Percentiles rank a stretch among this genome's conserved stretches.
Conservation (phyloP, 2,888 invertebrate species). For the Agelastica alni region DNA sequence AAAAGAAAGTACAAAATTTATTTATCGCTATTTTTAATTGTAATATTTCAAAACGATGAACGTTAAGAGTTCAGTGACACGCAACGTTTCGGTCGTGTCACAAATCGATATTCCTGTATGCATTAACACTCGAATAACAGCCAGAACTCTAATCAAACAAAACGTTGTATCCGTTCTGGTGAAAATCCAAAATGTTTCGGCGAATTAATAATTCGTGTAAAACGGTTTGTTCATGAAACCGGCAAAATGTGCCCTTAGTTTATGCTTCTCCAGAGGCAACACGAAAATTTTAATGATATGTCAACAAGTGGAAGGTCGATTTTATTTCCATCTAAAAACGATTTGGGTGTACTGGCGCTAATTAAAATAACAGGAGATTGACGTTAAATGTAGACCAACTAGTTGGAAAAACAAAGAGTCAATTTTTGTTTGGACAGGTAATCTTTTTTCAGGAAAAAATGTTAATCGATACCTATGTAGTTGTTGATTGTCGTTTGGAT, state of each 20-base stretch:
- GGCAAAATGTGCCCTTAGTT: conserved; percentile 5
- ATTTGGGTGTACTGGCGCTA: background rate
- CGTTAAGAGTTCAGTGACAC: too few relatives aligned
- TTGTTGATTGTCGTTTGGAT: too few relatives aligned
- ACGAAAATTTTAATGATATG: conserved; percentile 22
- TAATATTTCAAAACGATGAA: too few relatives aligned
- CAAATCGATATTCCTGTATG: conserved; percentile 1
- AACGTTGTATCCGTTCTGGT: conserved; percentile 10
- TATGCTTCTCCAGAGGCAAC: background rate
- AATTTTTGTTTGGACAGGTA: too few relatives aligned
- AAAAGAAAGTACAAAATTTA: too few relatives aligned
- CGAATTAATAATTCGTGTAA: conserved; percentile 18
- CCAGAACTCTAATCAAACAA: conserved; percentile 13
- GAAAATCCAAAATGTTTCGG: conserved; percentile 15
- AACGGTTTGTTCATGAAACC: conserved; percentile 11
- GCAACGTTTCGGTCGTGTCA: too few relatives aligned
- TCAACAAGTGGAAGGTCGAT: conserved; percentile 23
- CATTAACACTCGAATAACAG: background rate
- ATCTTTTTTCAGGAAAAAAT: too few relatives aligned
- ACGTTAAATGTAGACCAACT: too few relatives aligned
- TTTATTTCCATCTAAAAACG: conserved; percentile 12
- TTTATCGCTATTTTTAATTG: too few relatives aligned
- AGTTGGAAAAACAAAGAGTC: too few relatives aligned
- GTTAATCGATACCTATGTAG: too few relatives aligned
- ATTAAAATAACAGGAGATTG: conserved; percentile 4